Percentiles rank a stretch among this genome's conserved stretches.
Conservation (phyloP, 2,888 invertebrate genomes). For the Cryptosula pallasiana region DNA sequence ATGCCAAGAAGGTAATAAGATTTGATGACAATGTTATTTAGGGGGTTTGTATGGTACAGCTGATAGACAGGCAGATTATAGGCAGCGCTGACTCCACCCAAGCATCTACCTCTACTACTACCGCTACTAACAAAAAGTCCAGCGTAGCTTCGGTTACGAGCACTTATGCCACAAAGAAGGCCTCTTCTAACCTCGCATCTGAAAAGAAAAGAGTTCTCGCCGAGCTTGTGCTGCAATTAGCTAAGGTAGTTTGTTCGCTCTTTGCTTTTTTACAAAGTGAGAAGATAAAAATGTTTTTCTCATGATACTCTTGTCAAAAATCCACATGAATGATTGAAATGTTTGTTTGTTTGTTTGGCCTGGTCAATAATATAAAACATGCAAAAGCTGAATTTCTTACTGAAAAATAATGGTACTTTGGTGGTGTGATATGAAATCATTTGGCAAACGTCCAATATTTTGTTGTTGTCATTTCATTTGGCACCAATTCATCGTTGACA, state of each 20-base stretch:
- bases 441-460: no score
- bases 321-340: background rate
- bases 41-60: conserved; percentile 7
- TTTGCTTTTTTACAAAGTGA: background rate
- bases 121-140: no score
- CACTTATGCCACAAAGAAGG: no score
- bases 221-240: conserved; percentile 7
- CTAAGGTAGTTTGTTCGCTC: background rate
- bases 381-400: background rate
- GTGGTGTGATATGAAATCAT: no score
- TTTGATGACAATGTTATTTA: background rate
- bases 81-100: no score
- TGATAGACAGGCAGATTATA: background rate
- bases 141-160: no score
- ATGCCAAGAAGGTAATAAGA: background rate
- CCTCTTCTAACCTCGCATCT: background rate
- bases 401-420: background rate
- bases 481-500: no score
- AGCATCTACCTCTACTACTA: no score
- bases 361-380: background rate
- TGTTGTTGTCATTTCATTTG: no score
- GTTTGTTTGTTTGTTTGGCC: background rate
- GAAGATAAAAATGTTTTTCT: no score
- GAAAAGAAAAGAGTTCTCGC: background rate
- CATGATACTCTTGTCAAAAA: no score